Percentiles rank a stretch among this genome's conserved stretches.
These are phyloP conservation scores for Mobula birostris DNA, from an alignment of 2,113 vertebrate genomes.

Conservation along the genomic window DNA sequence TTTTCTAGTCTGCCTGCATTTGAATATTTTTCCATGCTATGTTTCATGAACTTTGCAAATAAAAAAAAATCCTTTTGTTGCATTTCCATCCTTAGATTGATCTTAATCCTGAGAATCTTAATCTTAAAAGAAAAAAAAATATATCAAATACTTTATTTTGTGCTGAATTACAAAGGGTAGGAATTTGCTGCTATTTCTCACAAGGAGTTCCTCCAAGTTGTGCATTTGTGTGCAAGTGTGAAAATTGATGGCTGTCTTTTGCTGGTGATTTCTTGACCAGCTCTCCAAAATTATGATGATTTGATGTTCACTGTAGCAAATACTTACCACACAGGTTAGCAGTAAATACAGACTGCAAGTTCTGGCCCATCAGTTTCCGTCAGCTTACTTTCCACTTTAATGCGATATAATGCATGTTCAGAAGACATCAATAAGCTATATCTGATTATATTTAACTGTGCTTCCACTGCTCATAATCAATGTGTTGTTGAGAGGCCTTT, in stretches of 20 bases:
- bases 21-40: neutral
- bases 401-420: neutral
- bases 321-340: too few relatives aligned
- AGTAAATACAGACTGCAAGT: too few relatives aligned
- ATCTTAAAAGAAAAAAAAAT: neutral
- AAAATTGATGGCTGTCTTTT: too few relatives aligned
- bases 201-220: too few relatives aligned
- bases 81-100: neutral
- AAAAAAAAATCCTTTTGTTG: neutral
- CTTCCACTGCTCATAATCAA: neutral
- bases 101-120: neutral
- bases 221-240: too few relatives aligned
- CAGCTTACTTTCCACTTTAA: constrained; percentile 1
- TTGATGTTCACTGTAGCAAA: too few relatives aligned
- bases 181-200: too few relatives aligned
- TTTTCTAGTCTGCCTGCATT: neutral
- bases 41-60: neutral
- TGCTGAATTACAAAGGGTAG: neutral
- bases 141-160: neutral
- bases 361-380: neutral
- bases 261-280: too few relatives aligned
- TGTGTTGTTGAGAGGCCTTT: neutral
- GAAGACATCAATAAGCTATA: neutral
- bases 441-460: neutral
- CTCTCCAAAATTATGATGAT: too few relatives aligned